Evolutionary conservation across 2,113 vertebrate species (phyloP), one percentile per base, ranked within the genome.

Genomic region (Notothenia rossii): DNA sequence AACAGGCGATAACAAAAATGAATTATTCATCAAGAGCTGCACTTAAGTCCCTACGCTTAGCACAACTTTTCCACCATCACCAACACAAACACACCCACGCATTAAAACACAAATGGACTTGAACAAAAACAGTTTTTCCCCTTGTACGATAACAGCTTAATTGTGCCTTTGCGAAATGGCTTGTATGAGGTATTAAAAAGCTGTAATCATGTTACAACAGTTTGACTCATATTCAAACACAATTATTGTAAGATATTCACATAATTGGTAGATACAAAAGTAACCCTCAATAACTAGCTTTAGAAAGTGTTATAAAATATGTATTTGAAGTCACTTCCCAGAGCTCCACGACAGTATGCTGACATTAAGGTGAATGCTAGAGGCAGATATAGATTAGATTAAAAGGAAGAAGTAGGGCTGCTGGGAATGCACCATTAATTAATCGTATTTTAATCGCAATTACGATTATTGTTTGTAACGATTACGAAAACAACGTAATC

Each of bases 1-100:
- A 83, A 79, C n/a, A 3, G 15, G n/a, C 14, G 17, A 82, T 53
- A 56, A 58, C 82, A 79, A 66, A 64, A 82, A 91, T 81, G 25
- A 36, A 88, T 91, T 90, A 88, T 91, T 92, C 76, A 93, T 80
- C 14, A 71, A 72, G 75, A 80, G 80, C 64, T 62, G 75, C 75
- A 84, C 77, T 84, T 74, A 88, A n/a, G 15, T 60, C 74, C 36
- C 79, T 17, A 14, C 62, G 77, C 58, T 72, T 40, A 25, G 25
- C 25, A 25, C 25, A 25, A 25, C 25, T 25, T 25, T 25, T 22
- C 25, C 25, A 25, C 25, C 22, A 45, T 82, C 70, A 84, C 84
- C 60, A 61, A 90, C 79, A 88, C 72, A 83, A 86, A 82, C 64
- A 82, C 85, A 72, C 83, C 83, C 67, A 90, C 69, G 65, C 74